phyloP scores from a whole-genome alignment of 2,797 vertebrate species.

The Lutjanus argentimaculatus region DNA sequence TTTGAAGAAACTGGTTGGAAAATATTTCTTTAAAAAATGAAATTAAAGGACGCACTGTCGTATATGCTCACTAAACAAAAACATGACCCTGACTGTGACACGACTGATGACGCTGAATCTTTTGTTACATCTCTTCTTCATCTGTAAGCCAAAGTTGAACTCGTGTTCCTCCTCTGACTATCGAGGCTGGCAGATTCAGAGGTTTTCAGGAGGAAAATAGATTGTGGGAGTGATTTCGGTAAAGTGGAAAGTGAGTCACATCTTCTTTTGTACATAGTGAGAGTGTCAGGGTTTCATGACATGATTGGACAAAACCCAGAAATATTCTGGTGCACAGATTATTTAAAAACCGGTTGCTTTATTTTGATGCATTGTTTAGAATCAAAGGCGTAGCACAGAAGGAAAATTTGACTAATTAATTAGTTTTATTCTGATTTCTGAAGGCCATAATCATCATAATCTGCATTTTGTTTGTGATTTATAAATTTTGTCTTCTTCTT shows the following conservation, averaged over 20 bases:
- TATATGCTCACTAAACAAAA: neutral
- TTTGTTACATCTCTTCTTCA: neutral
- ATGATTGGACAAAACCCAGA: conserved; percentile 8
- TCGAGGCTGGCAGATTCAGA: conserved; percentile 8
- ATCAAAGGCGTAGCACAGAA: neutral
- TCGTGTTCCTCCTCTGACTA: neutral
- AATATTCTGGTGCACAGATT: conserved; percentile 14
- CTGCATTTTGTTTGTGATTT: neutral
- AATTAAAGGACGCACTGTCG: neutral
- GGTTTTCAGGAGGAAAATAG: conserved; percentile 33
- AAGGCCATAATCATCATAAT: neutral
- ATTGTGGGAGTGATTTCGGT: conserved; percentile 22
- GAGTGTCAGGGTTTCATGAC: conserved; percentile 17
- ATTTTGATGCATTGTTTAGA: neutral
- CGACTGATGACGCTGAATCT: neutral
- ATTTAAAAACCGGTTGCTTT: neutral
- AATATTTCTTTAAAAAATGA: too few species aligned
- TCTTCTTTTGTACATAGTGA: conserved; percentile 32
- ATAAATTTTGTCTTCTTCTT: neutral
- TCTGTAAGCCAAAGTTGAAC: neutral
- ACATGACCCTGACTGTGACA: neutral
- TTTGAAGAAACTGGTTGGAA: neutral
- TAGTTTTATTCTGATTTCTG: neutral
- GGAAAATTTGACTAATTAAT: neutral
- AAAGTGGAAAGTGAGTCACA: conserved; percentile 58